Evolutionary conservation across 1,140 invertebrate species (phyloP).

Genomic region (Teleogryllus occipitalis): DNA sequence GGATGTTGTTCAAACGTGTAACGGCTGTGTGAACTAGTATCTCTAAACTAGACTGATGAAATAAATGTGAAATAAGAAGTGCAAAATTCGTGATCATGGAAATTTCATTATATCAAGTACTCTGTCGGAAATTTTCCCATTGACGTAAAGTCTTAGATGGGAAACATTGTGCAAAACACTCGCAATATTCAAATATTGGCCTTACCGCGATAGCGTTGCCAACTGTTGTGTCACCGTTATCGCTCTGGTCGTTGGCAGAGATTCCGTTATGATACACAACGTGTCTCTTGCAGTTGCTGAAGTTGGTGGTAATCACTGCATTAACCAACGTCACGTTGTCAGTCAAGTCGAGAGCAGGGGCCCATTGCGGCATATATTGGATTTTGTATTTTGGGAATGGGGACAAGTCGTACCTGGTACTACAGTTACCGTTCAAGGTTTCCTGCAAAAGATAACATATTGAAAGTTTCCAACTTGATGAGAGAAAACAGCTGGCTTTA

Average conservation of each 20-base stretch:
- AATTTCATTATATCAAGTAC: neutral
- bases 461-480: too few species aligned
- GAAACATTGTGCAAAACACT: too few species aligned
- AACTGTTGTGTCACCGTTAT: neutral
- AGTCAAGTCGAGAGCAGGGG: neutral
- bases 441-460: neutral
- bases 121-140: too few species aligned
- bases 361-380: neutral
- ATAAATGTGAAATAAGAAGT: too few species aligned
- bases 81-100: neutral
- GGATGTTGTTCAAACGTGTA: too few species aligned
- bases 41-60: neutral
- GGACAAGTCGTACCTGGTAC: neutral
- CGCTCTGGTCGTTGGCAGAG: neutral
- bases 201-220: neutral
- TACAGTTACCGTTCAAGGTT: neutral
- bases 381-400: neutral
- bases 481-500: too few species aligned
- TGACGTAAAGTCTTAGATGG: too few species aligned
- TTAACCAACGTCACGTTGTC: neutral
- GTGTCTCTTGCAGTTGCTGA: neutral
- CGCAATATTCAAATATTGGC: too few species aligned
- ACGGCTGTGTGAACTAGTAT: too few species aligned
- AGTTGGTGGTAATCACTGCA: neutral
- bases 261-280: neutral